phyloP scores from a whole-genome alignment of 2,888 invertebrate genomes.

The Eremobia ochroleuca region DNA sequence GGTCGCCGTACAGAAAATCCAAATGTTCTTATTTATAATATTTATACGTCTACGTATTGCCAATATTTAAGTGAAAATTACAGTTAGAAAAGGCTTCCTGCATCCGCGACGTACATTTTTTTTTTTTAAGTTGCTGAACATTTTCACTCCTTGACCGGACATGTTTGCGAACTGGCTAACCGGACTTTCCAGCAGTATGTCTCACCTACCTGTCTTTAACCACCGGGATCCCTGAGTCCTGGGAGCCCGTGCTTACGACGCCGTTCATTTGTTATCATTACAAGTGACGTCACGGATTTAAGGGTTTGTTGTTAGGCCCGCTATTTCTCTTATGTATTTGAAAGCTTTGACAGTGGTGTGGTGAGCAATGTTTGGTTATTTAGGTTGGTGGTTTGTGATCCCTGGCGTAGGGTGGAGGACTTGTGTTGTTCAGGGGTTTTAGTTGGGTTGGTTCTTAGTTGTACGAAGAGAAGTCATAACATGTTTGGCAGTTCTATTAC shows the following conservation, averaged over 20 bases:
- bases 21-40: no score
- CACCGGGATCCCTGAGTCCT: constrained; percentile 67
- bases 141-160: background rate
- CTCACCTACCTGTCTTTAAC: constrained; percentile 63
- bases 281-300: constrained; percentile 58
- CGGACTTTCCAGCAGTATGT: background rate
- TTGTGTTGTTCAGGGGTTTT: constrained; percentile 8
- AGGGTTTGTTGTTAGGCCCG: constrained; percentile 54
- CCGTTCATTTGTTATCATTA: constrained; percentile 79
- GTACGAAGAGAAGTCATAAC: background rate
- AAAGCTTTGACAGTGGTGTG: constrained; percentile 58
- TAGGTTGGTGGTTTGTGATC: constrained; percentile 26
- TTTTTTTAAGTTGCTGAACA: no score
- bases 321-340: constrained; percentile 61
- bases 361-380: constrained; percentile 50
- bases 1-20: background rate
- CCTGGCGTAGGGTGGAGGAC: constrained; percentile 1
- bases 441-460: background rate
- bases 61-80: no score
- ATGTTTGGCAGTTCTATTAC: background rate
- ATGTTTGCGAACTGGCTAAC: constrained; percentile 5
- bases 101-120: no score
- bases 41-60: no score
- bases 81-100: no score
- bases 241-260: constrained; percentile 64